phyloP scores from a whole-genome alignment of 2,113 vertebrate genomes.

The Typhlomys cinereus region DNA sequence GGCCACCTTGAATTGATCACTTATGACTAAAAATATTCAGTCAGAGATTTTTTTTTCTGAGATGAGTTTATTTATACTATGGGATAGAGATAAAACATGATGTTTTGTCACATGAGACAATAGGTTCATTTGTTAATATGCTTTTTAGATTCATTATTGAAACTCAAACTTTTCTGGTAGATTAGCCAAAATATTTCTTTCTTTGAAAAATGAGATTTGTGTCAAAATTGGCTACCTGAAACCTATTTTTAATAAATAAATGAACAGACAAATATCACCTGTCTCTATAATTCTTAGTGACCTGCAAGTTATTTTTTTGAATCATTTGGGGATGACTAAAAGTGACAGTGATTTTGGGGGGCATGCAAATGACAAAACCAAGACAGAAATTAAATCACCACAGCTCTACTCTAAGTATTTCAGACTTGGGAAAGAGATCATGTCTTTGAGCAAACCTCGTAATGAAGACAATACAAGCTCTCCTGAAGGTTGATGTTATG shows the following conservation, averaged over 20 bases:
- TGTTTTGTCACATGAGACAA: background rate
- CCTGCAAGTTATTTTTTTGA: constrained; percentile 72
- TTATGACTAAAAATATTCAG: constrained; percentile 32
- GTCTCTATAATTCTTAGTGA: constrained; percentile 54
- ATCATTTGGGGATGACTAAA: constrained; percentile 68
- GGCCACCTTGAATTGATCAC: background rate
- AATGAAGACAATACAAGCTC: constrained; percentile 53
- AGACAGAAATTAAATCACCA: constrained; percentile 49
- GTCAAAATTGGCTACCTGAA: constrained; percentile 64
- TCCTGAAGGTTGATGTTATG: background rate
- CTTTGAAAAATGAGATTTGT: constrained; percentile 70
- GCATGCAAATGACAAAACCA: constrained; percentile 59
- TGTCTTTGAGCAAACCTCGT: constrained; percentile 75
- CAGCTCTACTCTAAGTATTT: constrained; percentile 66
- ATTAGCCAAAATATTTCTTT: constrained; percentile 65
- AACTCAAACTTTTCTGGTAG: constrained; percentile 53
- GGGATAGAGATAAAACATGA: background rate
- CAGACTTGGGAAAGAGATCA: constrained; percentile 50
- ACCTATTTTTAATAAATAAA: constrained; percentile 79
- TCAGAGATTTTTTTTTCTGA: constrained; percentile 28
- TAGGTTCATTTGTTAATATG: constrained; percentile 34
- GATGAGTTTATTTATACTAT: constrained; percentile 45
- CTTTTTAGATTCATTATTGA: constrained; percentile 65
- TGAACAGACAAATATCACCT: constrained; percentile 70
- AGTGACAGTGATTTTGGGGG: constrained; percentile 62